phyloP scores from a whole-genome alignment of 2,888 invertebrate genomes.

The Folsomia candida region DNA sequence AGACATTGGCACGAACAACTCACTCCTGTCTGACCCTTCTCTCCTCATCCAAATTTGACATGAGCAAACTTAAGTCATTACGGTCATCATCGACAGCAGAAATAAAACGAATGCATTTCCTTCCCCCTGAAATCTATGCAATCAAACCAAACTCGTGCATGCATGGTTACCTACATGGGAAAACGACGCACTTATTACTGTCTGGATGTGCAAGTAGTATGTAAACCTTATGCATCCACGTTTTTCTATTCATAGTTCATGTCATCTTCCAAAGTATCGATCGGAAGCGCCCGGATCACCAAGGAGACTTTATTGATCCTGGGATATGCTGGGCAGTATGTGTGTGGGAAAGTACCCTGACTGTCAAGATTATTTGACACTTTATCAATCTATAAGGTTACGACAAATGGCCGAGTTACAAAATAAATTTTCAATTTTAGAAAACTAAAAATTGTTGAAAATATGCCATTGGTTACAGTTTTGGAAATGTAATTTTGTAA shows the following conservation, averaged over 20 bases:
- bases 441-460: too few species aligned
- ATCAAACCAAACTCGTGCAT: neutral
- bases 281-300: slow-evolving; percentile 13
- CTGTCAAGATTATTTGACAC: too few species aligned
- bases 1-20: too few species aligned
- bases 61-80: neutral
- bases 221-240: neutral
- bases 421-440: too few species aligned
- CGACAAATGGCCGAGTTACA: too few species aligned
- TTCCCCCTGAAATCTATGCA: neutral
- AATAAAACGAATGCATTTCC: neutral
- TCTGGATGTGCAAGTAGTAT: too few species aligned
- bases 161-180: too few species aligned
- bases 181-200: too few species aligned
- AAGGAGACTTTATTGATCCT: slow-evolving; percentile 6
- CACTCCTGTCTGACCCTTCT: neutral
- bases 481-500: too few species aligned
- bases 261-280: slow-evolving; percentile 2
- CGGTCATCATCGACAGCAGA: neutral
- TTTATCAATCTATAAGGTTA: too few species aligned
- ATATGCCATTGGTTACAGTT: too few species aligned
- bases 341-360: neutral
- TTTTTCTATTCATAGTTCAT: neutral
- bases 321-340: too few species aligned
- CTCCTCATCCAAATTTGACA: neutral